Conservation (phyloP, 2,797 vertebrate species). For the Nannoperca australis region DNA sequence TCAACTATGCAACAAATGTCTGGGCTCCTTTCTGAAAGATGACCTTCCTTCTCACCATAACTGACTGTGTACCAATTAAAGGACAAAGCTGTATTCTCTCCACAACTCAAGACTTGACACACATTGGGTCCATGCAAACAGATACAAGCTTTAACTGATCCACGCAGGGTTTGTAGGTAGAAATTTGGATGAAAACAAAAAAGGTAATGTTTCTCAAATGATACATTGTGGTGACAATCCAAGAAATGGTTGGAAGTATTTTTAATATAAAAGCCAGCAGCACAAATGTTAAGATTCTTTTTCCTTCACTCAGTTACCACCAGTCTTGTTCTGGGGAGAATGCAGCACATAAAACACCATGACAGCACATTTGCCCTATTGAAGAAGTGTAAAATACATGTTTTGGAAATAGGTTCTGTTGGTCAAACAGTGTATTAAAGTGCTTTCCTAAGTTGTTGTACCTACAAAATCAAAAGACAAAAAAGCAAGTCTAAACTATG, state of each 20-base stretch:
- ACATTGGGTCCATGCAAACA: conserved; percentile 18
- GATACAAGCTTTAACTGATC: conserved; percentile 56
- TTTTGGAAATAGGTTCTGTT: conserved; percentile 91
- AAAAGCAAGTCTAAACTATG: conserved; percentile 86
- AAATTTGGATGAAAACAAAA: conserved; percentile 28
- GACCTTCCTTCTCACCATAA: conserved; percentile 84
- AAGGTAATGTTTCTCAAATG: conserved; percentile 18
- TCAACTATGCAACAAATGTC: conserved; percentile 98
- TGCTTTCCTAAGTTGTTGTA: conserved; percentile 94
- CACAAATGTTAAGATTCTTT: conserved; percentile 48
- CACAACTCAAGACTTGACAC: conserved; percentile 75
- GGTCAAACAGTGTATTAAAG: conserved; percentile 96
- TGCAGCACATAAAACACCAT: conserved; percentile 82
- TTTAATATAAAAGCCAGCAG: conserved; percentile 52
- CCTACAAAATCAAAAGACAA: conserved; percentile 88
- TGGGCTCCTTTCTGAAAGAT: conserved; percentile 89
- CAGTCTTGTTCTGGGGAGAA: conserved; percentile 90
- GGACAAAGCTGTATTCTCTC: conserved; percentile 91
- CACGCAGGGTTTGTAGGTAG: conserved; percentile 15
- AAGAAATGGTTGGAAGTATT: conserved; percentile 33
- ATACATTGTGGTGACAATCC: conserved; percentile 81
- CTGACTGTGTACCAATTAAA: conserved; percentile 75
- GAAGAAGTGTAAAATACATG: conserved; percentile 93
- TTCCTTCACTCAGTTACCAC: not conserved
- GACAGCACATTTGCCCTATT: conserved; percentile 87